These are phyloP conservation scores for Uromys caudimaculatus DNA, from an alignment of 2,797 vertebrate species.

Conservation along the genomic window DNA sequence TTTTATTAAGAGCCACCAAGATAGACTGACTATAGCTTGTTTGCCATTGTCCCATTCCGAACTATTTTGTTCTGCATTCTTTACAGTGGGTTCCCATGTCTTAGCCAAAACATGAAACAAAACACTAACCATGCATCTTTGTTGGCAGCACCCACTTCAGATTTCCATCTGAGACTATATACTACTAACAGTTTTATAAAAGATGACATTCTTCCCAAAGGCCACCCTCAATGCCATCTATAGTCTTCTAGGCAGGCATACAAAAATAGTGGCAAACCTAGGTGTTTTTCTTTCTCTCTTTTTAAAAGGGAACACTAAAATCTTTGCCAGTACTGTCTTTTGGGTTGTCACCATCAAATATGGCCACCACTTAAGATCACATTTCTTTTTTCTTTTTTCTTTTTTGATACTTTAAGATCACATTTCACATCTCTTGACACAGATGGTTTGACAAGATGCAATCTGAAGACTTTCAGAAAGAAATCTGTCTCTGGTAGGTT, in stretches of 20 bases:
- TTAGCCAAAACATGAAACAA: neutral
- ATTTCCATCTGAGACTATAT: constrained; percentile 59
- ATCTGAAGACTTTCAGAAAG: constrained; percentile 79
- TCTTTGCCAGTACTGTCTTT: neutral
- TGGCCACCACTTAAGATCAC: constrained; percentile 44
- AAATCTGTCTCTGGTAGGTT: constrained; percentile 69
- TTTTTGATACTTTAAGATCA: too few species aligned
- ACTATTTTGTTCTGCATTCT: neutral
- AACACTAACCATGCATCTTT: neutral
- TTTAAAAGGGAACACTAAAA: neutral
- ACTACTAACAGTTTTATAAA: neutral
- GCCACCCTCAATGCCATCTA: neutral
- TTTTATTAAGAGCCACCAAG: neutral
- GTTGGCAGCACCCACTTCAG: neutral
- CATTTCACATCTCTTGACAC: constrained; percentile 55
- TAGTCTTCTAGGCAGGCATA: constrained; percentile 21
- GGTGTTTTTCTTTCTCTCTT: neutral
- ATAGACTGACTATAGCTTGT: constrained; percentile 4
- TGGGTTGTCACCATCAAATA: constrained; percentile 45
- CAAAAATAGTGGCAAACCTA: constrained; percentile 6
- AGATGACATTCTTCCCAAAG: neutral
- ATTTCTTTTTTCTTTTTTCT: too few species aligned
- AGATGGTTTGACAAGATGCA: constrained; percentile 70
- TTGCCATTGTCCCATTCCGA: neutral
- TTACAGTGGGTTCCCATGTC: constrained; percentile 11